Base-by-base conservation (phyloP, 2,113 vertebrate species). In the Neofelis nebulosa region DNA sequence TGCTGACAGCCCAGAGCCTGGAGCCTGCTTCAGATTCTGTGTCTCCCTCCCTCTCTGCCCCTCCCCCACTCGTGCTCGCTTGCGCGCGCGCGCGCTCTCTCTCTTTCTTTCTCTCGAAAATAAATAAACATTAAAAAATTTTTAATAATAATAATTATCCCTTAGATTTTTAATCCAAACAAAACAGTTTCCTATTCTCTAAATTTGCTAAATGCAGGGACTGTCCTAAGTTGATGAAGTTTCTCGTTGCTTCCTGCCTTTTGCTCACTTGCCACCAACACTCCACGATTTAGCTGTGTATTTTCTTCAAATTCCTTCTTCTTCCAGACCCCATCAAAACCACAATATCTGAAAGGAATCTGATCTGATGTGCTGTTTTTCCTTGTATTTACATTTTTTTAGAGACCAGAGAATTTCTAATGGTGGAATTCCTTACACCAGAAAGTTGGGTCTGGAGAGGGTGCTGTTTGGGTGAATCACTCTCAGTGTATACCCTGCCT, bases 401-500 rank as follows among this genome's bases (percentile, higher is more conserved):
- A 33, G 41, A 84, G 13, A 23, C 41, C 41, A 50, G 68, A 33
- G 55, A 55, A 14, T 85, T n/a, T 92, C 61, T 84, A 45, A 76
- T 9, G 65, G 52, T 15, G 73, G 86, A 69, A 92, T 31, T 50
- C 68, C 33, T 71, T 55, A 31, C 5, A 1, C 27, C 10, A 29
- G 52, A 7, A 71, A n/a, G 38, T 25, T 61, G 14, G 33, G 55
- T 48, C 29, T 50, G 29, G 63, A 55, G 45, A 33, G 65, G n/a
- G 15, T 5, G 4, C 13, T 1, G 4, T 73, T 14, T 10, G 52
- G 14, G 41, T 23, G 14, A 41, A 23, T 83, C 36, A 16, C 31
- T 4, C 15, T 25, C 36, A 19, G 1, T 1, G 27, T 18, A 2
- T 25, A 7, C 3, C 5, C 23, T 38, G 3, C 33, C 38, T 94